Evolutionary conservation across 2,113 vertebrate species (phyloP).

Genomic region (Morone chrysops): DNA sequence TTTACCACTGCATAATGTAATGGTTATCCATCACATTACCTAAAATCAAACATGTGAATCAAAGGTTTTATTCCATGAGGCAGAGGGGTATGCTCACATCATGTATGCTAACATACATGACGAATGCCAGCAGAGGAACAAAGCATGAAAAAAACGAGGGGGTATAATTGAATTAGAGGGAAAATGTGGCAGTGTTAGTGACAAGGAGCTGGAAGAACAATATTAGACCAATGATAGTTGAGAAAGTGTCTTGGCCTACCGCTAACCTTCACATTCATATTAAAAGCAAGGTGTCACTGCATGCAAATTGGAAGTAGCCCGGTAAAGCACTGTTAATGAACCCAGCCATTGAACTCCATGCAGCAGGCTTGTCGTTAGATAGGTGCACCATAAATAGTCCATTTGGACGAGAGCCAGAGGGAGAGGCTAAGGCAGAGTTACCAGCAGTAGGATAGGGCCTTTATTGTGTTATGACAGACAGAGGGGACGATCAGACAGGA

Average conservation of each 20-base stretch:
- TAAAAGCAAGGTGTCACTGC: slow-evolving; percentile 75
- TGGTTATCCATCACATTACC: background rate
- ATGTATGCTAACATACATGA: slow-evolving; percentile 46
- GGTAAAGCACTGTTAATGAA: slow-evolving; percentile 79
- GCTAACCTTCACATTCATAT: slow-evolving; percentile 80
- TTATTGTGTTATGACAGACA: slow-evolving; percentile 84
- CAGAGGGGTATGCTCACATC: slow-evolving; percentile 16
- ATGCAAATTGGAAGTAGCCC: slow-evolving; percentile 80
- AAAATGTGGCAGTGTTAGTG: slow-evolving; percentile 36
- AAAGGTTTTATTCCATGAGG: slow-evolving; percentile 10
- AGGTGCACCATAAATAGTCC: slow-evolving; percentile 79
- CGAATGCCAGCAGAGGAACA: slow-evolving; percentile 58
- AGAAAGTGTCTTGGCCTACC: slow-evolving; percentile 68
- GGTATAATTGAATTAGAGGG: slow-evolving; percentile 62
- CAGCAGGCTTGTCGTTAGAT: slow-evolving; percentile 62
- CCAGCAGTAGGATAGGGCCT: slow-evolving; percentile 70
- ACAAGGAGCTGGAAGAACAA: slow-evolving; percentile 55
- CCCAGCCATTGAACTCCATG: slow-evolving; percentile 71
- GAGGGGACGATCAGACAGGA: slow-evolving; percentile 79
- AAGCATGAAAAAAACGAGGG: slow-evolving; percentile 38
- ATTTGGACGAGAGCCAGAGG: slow-evolving; percentile 75
- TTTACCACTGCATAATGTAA: background rate
- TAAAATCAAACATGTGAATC: slow-evolving; percentile 1
- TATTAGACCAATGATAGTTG: slow-evolving; percentile 59
- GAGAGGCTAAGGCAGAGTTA: slow-evolving; percentile 70